phyloP scores from a whole-genome alignment of 2,797 vertebrate genomes.

The Anguilla obscura region DNA sequence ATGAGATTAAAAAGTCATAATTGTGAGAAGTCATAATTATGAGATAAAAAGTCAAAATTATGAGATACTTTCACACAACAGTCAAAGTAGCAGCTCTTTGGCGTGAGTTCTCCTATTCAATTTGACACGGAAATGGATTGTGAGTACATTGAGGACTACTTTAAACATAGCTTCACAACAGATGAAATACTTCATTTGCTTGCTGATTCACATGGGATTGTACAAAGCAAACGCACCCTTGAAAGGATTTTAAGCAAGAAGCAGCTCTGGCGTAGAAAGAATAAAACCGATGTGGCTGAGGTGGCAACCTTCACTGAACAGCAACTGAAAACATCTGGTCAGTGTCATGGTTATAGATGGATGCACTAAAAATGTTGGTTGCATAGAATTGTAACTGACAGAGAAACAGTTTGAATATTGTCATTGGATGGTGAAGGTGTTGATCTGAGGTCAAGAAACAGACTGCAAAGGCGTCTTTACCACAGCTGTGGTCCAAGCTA shows the following conservation, averaged over 20 bases:
- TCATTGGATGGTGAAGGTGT: slow-evolving; percentile 26
- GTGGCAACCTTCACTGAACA: slow-evolving; percentile 30
- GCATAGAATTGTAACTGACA: neutral
- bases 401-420: neutral
- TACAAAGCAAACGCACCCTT: slow-evolving; percentile 23
- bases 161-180: slow-evolving; percentile 25
- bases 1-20: neutral
- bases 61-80: slow-evolving; percentile 9
- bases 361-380: slow-evolving; percentile 10
- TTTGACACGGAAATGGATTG: slow-evolving; percentile 14
- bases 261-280: slow-evolving; percentile 33
- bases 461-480: slow-evolving; percentile 6
- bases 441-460: slow-evolving; percentile 44
- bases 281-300: slow-evolving; percentile 31
- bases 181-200: slow-evolving; percentile 17
- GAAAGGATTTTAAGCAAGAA: slow-evolving; percentile 33
- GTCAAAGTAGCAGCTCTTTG: neutral
- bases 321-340: slow-evolving; percentile 31
- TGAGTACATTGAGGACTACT: slow-evolving; percentile 16
- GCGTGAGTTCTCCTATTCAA: neutral
- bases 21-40: neutral
- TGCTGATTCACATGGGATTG: slow-evolving; percentile 28
- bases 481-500: slow-evolving; percentile 35
- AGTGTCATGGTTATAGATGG: slow-evolving; percentile 11
- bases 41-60: slow-evolving; percentile 13